Percentiles rank a stretch among this genome's conserved stretches.
These are phyloP conservation scores for Physocephala rufipes DNA, from an alignment of 2,888 invertebrate species.

Conservation along the genomic window DNA sequence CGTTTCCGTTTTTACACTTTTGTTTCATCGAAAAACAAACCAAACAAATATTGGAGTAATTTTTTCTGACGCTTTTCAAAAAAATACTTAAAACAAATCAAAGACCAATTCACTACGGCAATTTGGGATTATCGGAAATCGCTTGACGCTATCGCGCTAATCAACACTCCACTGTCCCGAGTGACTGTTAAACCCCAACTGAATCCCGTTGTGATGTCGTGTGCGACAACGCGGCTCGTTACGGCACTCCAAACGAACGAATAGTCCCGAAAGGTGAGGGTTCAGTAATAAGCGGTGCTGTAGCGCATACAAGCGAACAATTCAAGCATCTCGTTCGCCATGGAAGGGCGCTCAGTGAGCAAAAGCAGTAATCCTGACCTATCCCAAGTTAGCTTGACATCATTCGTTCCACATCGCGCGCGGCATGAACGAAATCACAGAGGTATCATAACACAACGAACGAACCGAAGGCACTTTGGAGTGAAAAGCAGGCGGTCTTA, in stretches of 20 bases:
- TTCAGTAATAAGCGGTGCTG: slow-evolving; percentile 42
- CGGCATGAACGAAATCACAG: slow-evolving; percentile 2
- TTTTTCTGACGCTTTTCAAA: neutral
- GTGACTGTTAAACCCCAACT: slow-evolving; percentile 68
- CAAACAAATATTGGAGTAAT: too few relatives aligned
- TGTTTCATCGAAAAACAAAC: too few relatives aligned
- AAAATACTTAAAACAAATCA: neutral
- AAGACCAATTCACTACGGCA: slow-evolving; percentile 58
- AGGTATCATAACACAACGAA: slow-evolving; percentile 5
- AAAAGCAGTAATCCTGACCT: slow-evolving; percentile 32
- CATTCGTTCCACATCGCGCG: slow-evolving; percentile 19
- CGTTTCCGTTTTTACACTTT: neutral
- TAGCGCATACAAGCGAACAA: slow-evolving; percentile 24
- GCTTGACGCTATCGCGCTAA: slow-evolving; percentile 58
- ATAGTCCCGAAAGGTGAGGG: slow-evolving; percentile 45
- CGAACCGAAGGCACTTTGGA: neutral
- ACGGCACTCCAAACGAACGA: slow-evolving; percentile 45
- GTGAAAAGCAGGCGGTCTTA: slow-evolving; percentile 3
- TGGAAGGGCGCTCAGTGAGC: slow-evolving; percentile 31
- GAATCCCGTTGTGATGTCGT: slow-evolving; percentile 64
- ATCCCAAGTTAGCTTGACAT: slow-evolving; percentile 2
- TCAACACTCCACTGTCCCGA: slow-evolving; percentile 64
- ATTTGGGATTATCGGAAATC: slow-evolving; percentile 62
- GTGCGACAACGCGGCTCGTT: slow-evolving; percentile 44
- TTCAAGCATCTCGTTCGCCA: slow-evolving; percentile 37